Evolutionary conservation across 2,113 vertebrate species (phyloP).

Genomic region (Sapajus apella): DNA sequence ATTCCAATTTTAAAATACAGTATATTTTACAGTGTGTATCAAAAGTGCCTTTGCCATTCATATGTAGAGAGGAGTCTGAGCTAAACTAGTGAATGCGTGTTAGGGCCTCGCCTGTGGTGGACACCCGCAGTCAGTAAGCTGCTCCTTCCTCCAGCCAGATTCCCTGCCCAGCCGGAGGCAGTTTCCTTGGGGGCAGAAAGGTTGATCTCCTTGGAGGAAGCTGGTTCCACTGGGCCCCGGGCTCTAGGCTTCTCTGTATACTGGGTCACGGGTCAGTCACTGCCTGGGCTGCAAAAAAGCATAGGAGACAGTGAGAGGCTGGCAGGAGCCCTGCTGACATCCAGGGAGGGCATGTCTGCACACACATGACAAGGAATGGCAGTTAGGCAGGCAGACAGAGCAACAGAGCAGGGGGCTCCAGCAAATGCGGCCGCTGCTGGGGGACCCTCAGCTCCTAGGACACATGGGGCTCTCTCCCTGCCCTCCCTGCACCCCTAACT

Average conservation of each 20-base stretch:
- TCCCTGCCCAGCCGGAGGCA: not conserved
- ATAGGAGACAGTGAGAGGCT: conserved; percentile 77
- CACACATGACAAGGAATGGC: not conserved
- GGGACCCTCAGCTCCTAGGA: not conserved
- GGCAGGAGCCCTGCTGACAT: not conserved
- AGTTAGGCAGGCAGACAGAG: not conserved
- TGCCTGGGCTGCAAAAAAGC: conserved; percentile 90
- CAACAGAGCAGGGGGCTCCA: not conserved
- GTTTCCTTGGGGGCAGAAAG: not conserved
- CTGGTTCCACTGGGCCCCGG: conserved; percentile 14
- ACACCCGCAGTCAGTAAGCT: not conserved
- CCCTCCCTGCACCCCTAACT: not conserved
- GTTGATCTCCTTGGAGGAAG: not conserved
- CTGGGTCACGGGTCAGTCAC: conserved; percentile 88
- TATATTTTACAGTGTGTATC: conserved; percentile 86
- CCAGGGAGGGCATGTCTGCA: not conserved
- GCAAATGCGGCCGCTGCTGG: conserved; percentile 55
- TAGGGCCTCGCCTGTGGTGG: conserved; percentile 53
- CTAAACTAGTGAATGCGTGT: conserved; percentile 69
- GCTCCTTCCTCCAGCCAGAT: not conserved
- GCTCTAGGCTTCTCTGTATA: conserved; percentile 40
- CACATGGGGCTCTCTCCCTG: not conserved
- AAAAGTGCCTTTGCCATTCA: conserved; percentile 90
- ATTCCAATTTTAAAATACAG: conserved; percentile 83
- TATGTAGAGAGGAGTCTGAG: conserved; percentile 86